These are phyloP conservation scores for Eristalis intricaria DNA, from an alignment of 2,888 invertebrate species.

Conservation along the genomic window DNA sequence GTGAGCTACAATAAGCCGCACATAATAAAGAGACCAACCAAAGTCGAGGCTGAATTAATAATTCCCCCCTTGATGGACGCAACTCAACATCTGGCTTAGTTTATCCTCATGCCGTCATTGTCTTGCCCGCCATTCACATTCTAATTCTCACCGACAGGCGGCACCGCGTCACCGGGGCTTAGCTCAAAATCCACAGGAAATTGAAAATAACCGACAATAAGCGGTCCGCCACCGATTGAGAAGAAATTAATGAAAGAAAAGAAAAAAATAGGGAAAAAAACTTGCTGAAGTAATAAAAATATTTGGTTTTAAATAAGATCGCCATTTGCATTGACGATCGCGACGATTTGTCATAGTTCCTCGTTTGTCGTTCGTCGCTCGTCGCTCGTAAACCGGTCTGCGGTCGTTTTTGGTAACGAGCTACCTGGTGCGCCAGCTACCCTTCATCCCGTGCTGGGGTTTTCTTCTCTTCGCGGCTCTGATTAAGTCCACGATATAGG, in stretches of 20 bases:
- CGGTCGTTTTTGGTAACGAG: slow-evolving; percentile 13
- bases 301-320: slow-evolving; percentile 19
- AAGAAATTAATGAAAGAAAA: neutral
- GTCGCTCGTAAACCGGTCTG: neutral
- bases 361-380: neutral
- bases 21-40: slow-evolving; percentile 1
- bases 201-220: slow-evolving; percentile 17
- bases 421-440: slow-evolving; percentile 15
- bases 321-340: slow-evolving; percentile 28
- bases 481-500: slow-evolving; percentile 5
- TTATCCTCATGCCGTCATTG: slow-evolving; percentile 13
- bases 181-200: slow-evolving; percentile 29
- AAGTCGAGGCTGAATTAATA: slow-evolving; percentile 32
- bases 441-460: neutral
- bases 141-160: slow-evolving; percentile 12
- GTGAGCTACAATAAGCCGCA: slow-evolving; percentile 7
- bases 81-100: slow-evolving; percentile 21
- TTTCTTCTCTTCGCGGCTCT: slow-evolving; percentile 11
- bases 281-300: neutral
- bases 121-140: slow-evolving; percentile 12
- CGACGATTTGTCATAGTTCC: slow-evolving; percentile 42
- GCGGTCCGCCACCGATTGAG: neutral
- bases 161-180: slow-evolving; percentile 5
- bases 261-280: slow-evolving; percentile 1
- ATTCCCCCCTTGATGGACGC: slow-evolving; percentile 25